Evolutionary conservation across 2,888 invertebrate genomes (phyloP).

Genomic region (Ditula angustiorana): DNA sequence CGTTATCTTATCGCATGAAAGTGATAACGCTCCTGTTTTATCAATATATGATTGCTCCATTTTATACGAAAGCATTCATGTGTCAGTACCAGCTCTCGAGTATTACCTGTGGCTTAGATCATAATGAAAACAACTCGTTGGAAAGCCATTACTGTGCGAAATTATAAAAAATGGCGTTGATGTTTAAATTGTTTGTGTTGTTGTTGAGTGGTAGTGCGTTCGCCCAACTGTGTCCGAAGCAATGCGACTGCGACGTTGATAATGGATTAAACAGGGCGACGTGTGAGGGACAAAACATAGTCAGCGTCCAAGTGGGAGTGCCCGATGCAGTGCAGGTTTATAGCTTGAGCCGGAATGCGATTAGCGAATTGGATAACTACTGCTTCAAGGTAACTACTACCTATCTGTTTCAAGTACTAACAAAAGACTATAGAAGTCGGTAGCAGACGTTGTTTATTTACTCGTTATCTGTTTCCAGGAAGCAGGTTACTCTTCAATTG

Average conservation of each 20-base stretch:
- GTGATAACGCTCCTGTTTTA: constrained; percentile 67
- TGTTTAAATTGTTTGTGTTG: constrained; percentile 50
- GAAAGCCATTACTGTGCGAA: constrained; percentile 43
- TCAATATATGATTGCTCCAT: constrained; percentile 70
- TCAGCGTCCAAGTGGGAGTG: constrained; percentile 85
- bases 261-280: constrained; percentile 79
- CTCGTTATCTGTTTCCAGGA: constrained; percentile 66
- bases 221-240: constrained; percentile 76
- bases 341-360: constrained; percentile 86
- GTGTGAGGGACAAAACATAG: constrained; percentile 85
- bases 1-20: constrained; percentile 65
- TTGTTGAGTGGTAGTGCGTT: constrained; percentile 47
- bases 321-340: constrained; percentile 86
- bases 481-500: constrained; percentile 74
- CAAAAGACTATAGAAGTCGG: not conserved
- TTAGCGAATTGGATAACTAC: constrained; percentile 86
- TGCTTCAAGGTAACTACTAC: constrained; percentile 83
- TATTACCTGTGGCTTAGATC: constrained; percentile 48
- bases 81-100: constrained; percentile 53
- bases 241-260: constrained; percentile 83
- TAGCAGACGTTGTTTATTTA: constrained; percentile 18
- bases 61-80: constrained; percentile 56
- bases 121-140: constrained; percentile 61
- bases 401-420: no score
- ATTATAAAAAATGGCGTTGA: constrained; percentile 65